Conservation (phyloP, 2,797 vertebrate genomes). For the Cuniculus paca region DNA sequence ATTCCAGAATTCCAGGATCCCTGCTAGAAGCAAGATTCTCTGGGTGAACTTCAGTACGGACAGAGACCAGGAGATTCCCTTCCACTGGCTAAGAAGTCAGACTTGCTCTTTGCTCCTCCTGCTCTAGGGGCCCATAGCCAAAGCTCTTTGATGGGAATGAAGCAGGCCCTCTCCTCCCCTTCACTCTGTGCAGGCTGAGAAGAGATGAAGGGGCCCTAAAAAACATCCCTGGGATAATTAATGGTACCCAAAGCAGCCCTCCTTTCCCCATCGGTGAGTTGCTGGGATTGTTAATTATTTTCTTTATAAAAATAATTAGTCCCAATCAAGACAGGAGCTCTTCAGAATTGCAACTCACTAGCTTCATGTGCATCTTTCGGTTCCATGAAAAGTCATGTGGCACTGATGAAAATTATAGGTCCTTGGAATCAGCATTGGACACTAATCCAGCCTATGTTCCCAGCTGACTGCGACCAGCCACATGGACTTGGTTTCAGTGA, state of each 20-base stretch:
- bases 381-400: slow-evolving; percentile 85
- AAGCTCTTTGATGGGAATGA: background rate
- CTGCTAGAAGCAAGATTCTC: background rate
- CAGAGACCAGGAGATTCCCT: background rate
- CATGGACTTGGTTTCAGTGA: slow-evolving; percentile 69
- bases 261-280: slow-evolving; percentile 62
- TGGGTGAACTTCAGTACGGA: background rate
- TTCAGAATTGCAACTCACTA: slow-evolving; percentile 88
- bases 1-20: background rate
- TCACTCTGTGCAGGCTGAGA: background rate
- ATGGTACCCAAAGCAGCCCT: slow-evolving; percentile 73
- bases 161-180: background rate
- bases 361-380: slow-evolving; percentile 81
- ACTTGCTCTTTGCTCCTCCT: too few species aligned
- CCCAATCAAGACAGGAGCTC: slow-evolving; percentile 87
- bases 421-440: slow-evolving; percentile 84
- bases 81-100: background rate
- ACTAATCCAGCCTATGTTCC: slow-evolving; percentile 74
- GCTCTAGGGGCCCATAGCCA: too few species aligned
- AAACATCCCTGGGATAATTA: slow-evolving; percentile 75
- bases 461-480: slow-evolving; percentile 79
- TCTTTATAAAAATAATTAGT: slow-evolving; percentile 90
- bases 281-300: slow-evolving; percentile 86
- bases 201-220: slow-evolving; percentile 73
- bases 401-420: slow-evolving; percentile 86